Evolutionary conservation across 2,888 invertebrate genomes (phyloP), one percentile per base, ranked within the genome.

Genomic region (Leptinotarsa tumamoca): DNA sequence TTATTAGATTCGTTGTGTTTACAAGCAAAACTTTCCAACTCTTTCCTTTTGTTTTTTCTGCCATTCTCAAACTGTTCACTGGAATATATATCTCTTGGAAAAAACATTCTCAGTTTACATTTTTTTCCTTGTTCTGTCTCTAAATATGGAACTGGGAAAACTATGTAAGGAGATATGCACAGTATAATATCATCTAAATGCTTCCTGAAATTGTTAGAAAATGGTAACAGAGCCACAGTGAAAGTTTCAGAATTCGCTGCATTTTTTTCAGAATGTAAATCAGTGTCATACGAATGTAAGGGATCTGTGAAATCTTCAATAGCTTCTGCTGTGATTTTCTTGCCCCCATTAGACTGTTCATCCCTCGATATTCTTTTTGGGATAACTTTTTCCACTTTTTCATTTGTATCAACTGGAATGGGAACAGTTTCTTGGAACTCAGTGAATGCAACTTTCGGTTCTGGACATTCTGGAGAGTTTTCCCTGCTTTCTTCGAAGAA

Each of bases 261-360:
- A 14, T 69, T 83, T 52, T 80, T 80, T 56, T 82, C 80, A 0
- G 84, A 83, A 72, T 73, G 72, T 23, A 79, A 78, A 51, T 75
- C 72, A 17, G 52, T 82, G 58, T 82, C 80, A 27, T 83, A 82
- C 1, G 85, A 85, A 76, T 88, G 94, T 67, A 98, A 88, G 0
- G 98, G 98, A 89, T 98, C 98, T 77, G 95, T 95, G 81, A 93
- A 94, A 87, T 96, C 96, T 69, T 93, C 91, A 4, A 95, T 92
- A 0, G 93, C 89, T 87, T 92, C 91, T 4, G 87, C 87, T 52
- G 88, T 84, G 67, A 87, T 87, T 71, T 88, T 88, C 80, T 87
- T 89, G 50, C 88, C 88, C 54, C 88, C 88, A 3, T 82, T 83
- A 0, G 78, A 52, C 27, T 76, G 73, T 67, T 78, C 78, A 18